These are phyloP conservation scores for Stylophora pistillata DNA, from an alignment of 64 coral and sea anemone species.

Conservation along the genomic window DNA sequence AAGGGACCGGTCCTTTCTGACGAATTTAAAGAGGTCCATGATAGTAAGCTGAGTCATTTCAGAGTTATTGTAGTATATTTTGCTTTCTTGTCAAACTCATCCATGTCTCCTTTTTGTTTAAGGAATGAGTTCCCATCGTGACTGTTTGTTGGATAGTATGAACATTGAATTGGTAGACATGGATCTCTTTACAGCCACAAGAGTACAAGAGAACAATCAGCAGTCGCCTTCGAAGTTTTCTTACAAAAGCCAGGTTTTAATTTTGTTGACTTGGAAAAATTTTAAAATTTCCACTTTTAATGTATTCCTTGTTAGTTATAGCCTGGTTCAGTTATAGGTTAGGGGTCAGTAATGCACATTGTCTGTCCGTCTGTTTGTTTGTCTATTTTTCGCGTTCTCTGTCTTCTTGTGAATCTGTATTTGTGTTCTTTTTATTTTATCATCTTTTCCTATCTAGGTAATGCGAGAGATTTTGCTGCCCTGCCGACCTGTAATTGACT, in stretches of 20 bases:
- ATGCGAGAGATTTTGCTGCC: too few relatives aligned
- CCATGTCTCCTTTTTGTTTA: not conserved
- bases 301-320: too few relatives aligned
- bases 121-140: not conserved
- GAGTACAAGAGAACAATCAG: constrained; percentile 45
- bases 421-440: not conserved
- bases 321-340: too few relatives aligned
- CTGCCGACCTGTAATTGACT: too few relatives aligned
- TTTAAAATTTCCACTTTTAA: too few relatives aligned
- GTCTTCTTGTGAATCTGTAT: not conserved
- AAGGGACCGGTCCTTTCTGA: too few relatives aligned
- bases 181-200: constrained; percentile 91
- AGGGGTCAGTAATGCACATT: not conserved
- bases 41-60: too few relatives aligned
- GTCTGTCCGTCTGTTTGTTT: not conserved
- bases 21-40: too few relatives aligned
- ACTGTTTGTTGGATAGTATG: constrained; percentile 89
- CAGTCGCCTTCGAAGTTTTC: constrained; percentile 51
- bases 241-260: constrained; percentile 81
- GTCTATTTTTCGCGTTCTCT: not conserved
- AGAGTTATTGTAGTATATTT: not conserved
- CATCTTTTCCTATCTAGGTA: too few relatives aligned
- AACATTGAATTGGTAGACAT: constrained; percentile 89
- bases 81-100: not conserved
- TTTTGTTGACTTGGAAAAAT: too few relatives aligned